phyloP scores from a whole-genome alignment of 2,113 vertebrate species.

The Spea bombifrons region DNA sequence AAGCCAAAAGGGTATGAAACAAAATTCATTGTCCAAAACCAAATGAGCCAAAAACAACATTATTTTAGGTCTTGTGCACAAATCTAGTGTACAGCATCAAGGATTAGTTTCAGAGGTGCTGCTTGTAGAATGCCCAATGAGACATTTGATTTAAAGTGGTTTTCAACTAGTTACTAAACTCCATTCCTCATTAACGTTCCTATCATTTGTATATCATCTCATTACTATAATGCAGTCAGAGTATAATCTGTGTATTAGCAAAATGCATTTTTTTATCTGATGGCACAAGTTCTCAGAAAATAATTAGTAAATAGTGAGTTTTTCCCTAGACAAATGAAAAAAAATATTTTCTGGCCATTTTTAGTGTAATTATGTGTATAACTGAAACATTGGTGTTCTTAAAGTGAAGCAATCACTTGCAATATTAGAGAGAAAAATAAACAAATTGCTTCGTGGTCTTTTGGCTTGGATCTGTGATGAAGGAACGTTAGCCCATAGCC shows the following conservation, averaged over 20 bases:
- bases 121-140: conserved; percentile 20
- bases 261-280: conserved; percentile 2
- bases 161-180: conserved; percentile 31
- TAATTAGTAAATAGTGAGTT: conserved; percentile 10
- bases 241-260: conserved; percentile 4
- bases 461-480: too few relatives aligned
- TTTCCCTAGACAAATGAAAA: too few relatives aligned
- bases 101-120: background rate
- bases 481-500: too few relatives aligned
- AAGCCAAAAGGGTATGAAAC: too few relatives aligned
- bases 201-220: conserved; percentile 34
- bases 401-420: conserved; percentile 1
- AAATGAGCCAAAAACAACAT: too few relatives aligned
- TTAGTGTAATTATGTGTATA: background rate
- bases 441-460: too few relatives aligned
- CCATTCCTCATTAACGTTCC: conserved; percentile 28
- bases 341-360: too few relatives aligned
- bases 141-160: conserved; percentile 27
- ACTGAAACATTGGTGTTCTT: conserved; percentile 10
- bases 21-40: too few relatives aligned
- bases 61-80: too few relatives aligned
- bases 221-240: conserved; percentile 38
- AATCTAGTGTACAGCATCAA: too few relatives aligned
- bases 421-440: too few relatives aligned
- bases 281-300: conserved; percentile 10